Evolutionary conservation across 2,113 vertebrate species (phyloP).

Genomic region (Gadus macrocephalus): DNA sequence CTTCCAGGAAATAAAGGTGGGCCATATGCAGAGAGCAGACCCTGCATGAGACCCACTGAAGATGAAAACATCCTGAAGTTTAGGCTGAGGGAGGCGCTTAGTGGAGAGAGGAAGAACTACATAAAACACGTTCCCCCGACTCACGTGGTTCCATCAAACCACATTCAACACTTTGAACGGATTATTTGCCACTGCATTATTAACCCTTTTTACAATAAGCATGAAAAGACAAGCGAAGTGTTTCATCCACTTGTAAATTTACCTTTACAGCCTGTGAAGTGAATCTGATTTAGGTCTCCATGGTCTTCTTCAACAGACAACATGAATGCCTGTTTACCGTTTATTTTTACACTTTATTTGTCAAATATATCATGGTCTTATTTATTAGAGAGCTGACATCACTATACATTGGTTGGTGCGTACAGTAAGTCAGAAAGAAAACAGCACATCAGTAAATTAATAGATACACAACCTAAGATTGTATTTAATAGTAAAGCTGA

Average conservation of each 20-base stretch:
- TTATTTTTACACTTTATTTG: slow-evolving; percentile 42
- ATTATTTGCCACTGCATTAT: too few species aligned
- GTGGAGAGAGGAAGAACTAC: slow-evolving; percentile 19
- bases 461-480: slow-evolving; percentile 20
- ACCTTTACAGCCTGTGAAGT: too few species aligned
- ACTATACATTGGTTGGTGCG: slow-evolving; percentile 45
- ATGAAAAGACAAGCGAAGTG: too few species aligned
- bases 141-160: too few species aligned
- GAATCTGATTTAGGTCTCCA: slow-evolving; percentile 21
- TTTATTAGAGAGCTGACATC: slow-evolving; percentile 64
- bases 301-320: slow-evolving; percentile 12
- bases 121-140: background rate
- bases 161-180: too few species aligned
- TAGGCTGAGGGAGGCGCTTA: slow-evolving; percentile 24
- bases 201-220: too few species aligned
- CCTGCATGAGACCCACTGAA: background rate
- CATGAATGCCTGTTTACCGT: background rate
- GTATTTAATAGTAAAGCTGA: slow-evolving; percentile 19
- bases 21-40: slow-evolving; percentile 8
- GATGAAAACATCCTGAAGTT: too few species aligned
- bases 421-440: slow-evolving; percentile 48
- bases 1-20: slow-evolving; percentile 37
- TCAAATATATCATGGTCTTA: slow-evolving; percentile 49
- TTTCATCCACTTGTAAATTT: too few species aligned
- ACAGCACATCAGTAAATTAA: slow-evolving; percentile 45